Evolutionary conservation across 2,888 invertebrate genomes (phyloP).

Genomic region (Pandemis cinnamomeana): DNA sequence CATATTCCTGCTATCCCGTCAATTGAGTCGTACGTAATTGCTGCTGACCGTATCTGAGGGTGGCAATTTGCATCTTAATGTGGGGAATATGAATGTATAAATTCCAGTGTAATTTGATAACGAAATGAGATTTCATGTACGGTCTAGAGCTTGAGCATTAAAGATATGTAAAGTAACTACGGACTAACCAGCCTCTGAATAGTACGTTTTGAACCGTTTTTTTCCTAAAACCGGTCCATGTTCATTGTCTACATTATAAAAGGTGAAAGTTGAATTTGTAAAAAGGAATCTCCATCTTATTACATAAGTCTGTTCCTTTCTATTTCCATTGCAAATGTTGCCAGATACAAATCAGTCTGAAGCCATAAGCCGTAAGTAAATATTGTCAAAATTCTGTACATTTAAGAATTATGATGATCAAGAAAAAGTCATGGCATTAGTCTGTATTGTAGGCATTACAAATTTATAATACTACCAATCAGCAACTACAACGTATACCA

Average conservation of each 20-base stretch:
- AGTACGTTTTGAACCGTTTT: not conserved
- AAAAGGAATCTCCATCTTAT: too few species aligned
- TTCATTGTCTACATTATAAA: too few species aligned
- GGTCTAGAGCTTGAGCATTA: not conserved
- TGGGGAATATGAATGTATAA: constrained; percentile 8
- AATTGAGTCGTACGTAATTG: not conserved
- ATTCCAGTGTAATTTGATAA: not conserved
- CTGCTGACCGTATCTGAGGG: not conserved
- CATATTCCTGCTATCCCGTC: too few species aligned
- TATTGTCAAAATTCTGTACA: too few species aligned
- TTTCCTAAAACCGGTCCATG: too few species aligned
- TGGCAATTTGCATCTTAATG: constrained; percentile 24
- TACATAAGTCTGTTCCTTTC: too few species aligned
- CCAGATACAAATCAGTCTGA: too few species aligned
- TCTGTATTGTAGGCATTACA: not conserved
- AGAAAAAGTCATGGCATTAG: too few species aligned
- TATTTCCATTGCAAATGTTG: too few species aligned
- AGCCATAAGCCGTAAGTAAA: too few species aligned
- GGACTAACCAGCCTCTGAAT: not conserved
- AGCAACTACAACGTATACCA: constrained; percentile 19
- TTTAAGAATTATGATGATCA: too few species aligned
- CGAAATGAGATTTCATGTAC: not conserved
- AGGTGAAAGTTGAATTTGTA: too few species aligned
- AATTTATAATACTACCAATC: not conserved
- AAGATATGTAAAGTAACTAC: not conserved